Base-by-base conservation (phyloP, 2,797 vertebrate genomes). In the Paguma larvata region DNA sequence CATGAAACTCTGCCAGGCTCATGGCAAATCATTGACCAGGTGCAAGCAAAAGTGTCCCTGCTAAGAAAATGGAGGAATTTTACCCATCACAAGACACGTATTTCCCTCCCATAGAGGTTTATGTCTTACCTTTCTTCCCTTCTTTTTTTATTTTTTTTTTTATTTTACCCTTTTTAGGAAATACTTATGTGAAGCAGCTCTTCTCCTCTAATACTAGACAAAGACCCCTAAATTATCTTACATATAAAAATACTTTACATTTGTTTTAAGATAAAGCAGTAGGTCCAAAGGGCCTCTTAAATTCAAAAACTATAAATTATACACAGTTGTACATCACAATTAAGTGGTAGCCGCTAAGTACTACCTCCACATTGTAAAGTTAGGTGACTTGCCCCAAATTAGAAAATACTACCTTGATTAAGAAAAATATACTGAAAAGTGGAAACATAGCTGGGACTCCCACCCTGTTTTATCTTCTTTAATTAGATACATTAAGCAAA, bases 11-110 rank as follows among this genome's bases (percentile, higher is more conserved):
- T 88, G 77, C 72, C 68, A 75, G 25, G 15, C 6, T 97, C 62
- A 12, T 88, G 30, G 90, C 89, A 91, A 95, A 94, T 93, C 73
- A 98, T 97, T 95, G 44, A 38, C 34, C 68, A 85, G 62, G 72
- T 84, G 46, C 19, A 89, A 79, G 32, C 5, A 48, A 96, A 97
- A 95, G 41, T 78, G 34, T 14, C 38, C 59, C 67, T 92, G 46
- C 41, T 89, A 90, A 92, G 83, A 75, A 94, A 96, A 91, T 27
- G 63, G 67, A 67, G 77, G 68, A 73, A 77, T 79, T 84, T 91
- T 89, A 51, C 59, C 44, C 48, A 56, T 56, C 14, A 53, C 41
- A 73, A 34, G n/a, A 72, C 32, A 80, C n/a, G 4, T n/a, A 68
- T 23, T 92, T 95, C 18, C 21, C n/a, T 91, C 38, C 21, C 16